Evolutionary conservation across 2,888 invertebrate genomes (phyloP).

Genomic region (Himalopsyche kuldschensis): DNA sequence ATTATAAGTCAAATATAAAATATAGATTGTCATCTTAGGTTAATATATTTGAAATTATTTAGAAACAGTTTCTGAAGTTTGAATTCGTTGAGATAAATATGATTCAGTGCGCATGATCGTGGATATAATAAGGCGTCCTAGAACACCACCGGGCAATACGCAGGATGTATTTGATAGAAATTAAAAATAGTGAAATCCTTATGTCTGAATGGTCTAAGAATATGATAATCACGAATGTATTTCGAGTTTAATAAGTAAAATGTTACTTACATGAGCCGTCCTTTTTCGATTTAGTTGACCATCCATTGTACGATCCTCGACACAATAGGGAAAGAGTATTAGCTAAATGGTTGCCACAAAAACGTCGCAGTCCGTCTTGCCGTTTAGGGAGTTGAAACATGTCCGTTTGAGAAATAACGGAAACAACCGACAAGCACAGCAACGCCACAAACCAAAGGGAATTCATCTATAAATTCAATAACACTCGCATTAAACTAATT

Average conservation of each 20-base stretch:
- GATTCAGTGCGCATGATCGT: too few relatives aligned
- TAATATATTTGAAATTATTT: too few relatives aligned
- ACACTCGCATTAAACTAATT: too few relatives aligned
- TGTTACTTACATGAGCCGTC: constrained; percentile 8
- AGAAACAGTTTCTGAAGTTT: too few relatives aligned
- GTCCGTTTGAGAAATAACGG: neutral
- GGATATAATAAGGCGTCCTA: too few relatives aligned
- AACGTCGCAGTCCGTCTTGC: neutral
- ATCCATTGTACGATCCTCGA: neutral
- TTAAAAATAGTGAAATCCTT: neutral
- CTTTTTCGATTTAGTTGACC: neutral
- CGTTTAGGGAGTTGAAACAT: neutral
- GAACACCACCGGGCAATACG: too few relatives aligned
- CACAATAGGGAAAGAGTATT: neutral
- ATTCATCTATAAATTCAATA: neutral
- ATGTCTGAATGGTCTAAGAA: neutral
- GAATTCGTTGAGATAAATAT: too few relatives aligned
- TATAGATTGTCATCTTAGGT: too few relatives aligned
- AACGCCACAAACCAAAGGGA: neutral
- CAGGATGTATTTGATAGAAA: too few relatives aligned
- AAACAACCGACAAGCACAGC: neutral
- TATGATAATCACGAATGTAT: neutral
- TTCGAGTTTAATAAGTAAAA: neutral
- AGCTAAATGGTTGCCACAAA: neutral
- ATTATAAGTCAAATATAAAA: too few relatives aligned